Base-by-base conservation (phyloP, 2,797 vertebrate genomes). In the Cryptoblepharus egeriae region DNA sequence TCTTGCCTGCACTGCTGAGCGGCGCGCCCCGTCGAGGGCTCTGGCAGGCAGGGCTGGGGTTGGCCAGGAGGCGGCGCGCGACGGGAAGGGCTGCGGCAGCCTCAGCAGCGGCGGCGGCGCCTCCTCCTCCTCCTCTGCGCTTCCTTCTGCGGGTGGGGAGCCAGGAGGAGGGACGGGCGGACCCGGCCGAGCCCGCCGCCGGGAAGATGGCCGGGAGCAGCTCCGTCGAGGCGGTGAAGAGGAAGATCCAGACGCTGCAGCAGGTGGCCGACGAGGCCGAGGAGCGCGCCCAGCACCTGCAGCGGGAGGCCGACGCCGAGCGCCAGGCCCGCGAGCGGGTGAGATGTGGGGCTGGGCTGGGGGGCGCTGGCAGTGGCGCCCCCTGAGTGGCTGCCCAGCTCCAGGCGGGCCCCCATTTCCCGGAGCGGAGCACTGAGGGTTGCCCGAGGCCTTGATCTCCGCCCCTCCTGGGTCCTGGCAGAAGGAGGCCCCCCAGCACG, bases 211-310 rank as follows among this genome's bases (percentile, higher is more conserved):
- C 96, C 63, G 86, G 96, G 75, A 81, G 88, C 49, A 93, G 88
- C 8, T 96, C 97, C 12, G 92, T 98, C 72, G 98, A 99, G 90
- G 97, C 98, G 60, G 98, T 99, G 90, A 98, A 99, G 94, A 97
- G 97, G 93, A 99, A 99, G 96, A 99, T 99, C 94, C 98, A 98
- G 95, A 96, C 96, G 95, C 96, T 99, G 95, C 98, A 99, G 95
- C 97, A 98, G 95, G 98, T 99, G 95, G 98, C 98, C 76, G 98
- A 99, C 94, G 97, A 98, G 92, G 98, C 98, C 39, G 98, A 99
- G 93, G 98, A 98, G 81, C 96, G 97, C 82, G 97, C 98, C 87
- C 96, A 98, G 94, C 91, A 93, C 82, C 95, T 98, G 79, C 98
- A 99, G 96, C 96, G 96, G 89, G 97, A 98, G 87, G 97, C n/a